Conservation (phyloP, 2,113 vertebrate genomes). For the Mustela lutreola region DNA sequence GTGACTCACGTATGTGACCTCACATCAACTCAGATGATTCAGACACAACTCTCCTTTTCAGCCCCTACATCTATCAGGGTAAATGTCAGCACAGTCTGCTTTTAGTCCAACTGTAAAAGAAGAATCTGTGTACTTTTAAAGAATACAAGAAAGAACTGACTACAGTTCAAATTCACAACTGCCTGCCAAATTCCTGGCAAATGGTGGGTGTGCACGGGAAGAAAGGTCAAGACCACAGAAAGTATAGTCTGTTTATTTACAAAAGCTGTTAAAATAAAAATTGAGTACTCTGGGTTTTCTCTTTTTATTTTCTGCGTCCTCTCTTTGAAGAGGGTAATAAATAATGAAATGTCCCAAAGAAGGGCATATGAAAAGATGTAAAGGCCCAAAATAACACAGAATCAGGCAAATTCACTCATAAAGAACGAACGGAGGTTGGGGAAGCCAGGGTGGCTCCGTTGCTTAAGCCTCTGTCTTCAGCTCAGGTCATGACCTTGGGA, state of each 20-base stretch:
- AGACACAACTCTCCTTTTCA: background rate
- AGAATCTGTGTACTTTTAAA: background rate
- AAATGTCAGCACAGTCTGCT: background rate
- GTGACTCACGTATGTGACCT: background rate
- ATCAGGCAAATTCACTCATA: conserved; percentile 11
- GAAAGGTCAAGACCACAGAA: conserved; percentile 10
- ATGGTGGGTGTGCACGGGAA: background rate
- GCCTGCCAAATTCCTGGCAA: conserved; percentile 9
- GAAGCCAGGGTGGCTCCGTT: background rate
- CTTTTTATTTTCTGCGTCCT: conserved; percentile 16
- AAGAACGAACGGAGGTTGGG: background rate
- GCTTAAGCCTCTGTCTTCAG: background rate
- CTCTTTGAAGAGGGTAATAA: background rate
- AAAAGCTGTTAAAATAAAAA: conserved; percentile 33
- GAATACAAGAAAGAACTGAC: background rate
- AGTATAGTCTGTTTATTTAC: conserved; percentile 6
- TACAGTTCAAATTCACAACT: background rate
- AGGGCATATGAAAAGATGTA: background rate
- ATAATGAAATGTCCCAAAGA: background rate
- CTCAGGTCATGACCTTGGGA: background rate
- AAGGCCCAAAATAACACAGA: background rate
- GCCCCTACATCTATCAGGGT: background rate
- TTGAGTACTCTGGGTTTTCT: background rate
- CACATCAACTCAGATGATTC: background rate
- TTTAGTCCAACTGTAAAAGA: conserved; percentile 6